Percentiles rank a stretch among this genome's conserved stretches.
phyloP scores from a whole-genome alignment of 2,888 invertebrate species.

The Amiota communis region DNA sequence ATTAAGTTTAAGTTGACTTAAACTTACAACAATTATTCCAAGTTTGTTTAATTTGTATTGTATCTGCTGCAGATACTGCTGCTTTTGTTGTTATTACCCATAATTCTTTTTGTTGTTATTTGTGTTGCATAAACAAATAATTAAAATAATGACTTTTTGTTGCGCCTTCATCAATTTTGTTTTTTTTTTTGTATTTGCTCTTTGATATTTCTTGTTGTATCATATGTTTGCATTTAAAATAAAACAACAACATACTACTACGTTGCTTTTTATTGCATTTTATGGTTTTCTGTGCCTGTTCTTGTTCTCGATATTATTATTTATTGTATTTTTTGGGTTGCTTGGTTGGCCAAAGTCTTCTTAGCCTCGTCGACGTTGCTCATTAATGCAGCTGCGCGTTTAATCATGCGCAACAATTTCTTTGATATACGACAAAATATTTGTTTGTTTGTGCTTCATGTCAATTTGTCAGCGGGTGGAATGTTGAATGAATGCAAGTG shows the following conservation, averaged over 20 bases:
- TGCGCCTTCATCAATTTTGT: conserved; percentile 32
- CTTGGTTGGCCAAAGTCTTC: background rate
- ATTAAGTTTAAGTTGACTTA: conserved; percentile 22
- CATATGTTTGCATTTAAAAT: conserved; percentile 24
- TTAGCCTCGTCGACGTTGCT: background rate
- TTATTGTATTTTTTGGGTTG: background rate
- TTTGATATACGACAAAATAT: conserved; percentile 9
- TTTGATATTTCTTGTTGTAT: no score
- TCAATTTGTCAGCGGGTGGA: conserved; percentile 12
- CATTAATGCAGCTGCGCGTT: conserved; percentile 54
- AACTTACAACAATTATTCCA: background rate
- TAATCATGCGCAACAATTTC: conserved; percentile 51
- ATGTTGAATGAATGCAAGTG: no score
- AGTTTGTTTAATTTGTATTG: background rate
- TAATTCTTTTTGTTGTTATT: conserved; percentile 46
- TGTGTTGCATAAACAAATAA: conserved; percentile 62
- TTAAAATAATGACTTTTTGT: conserved; percentile 58
- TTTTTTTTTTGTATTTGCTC: no score
- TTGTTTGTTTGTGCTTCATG: background rate
- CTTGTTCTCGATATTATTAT: background rate
- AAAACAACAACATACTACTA: conserved; percentile 26
- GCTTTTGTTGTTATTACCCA: conserved; percentile 47
- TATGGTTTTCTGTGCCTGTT: no score
- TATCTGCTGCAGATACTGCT: background rate
- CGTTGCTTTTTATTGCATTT: conserved; percentile 26